phyloP scores from a whole-genome alignment of 2,113 vertebrate genomes.

The Cavia aperea region DNA sequence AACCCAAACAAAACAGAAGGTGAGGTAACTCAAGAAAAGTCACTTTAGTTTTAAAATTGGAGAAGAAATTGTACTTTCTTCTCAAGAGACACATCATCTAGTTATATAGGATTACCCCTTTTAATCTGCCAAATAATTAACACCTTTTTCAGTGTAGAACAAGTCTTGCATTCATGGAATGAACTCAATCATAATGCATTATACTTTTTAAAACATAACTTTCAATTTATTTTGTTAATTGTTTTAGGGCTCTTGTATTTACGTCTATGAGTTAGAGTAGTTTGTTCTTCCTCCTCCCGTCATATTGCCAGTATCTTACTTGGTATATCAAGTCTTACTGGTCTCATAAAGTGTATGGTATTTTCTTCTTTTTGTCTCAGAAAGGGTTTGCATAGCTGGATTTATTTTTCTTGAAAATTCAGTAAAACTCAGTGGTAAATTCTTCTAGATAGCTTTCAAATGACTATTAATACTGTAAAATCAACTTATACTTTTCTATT shows the following conservation, averaged over 20 bases:
- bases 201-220: not conserved
- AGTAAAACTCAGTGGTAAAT: not conserved
- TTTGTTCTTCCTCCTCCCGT: not conserved
- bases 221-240: not conserved
- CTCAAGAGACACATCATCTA: not conserved
- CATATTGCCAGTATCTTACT: not conserved
- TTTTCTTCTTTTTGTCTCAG: not conserved
- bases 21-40: not conserved
- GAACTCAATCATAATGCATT: not conserved
- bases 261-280: not conserved
- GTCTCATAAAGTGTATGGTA: not conserved
- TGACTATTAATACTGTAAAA: not conserved
- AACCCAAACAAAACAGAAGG: not conserved
- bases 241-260: not conserved
- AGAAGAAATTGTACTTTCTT: not conserved
- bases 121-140: conserved; percentile 6
- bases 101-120: not conserved
- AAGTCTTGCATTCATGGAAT: not conserved
- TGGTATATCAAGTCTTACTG: not conserved
- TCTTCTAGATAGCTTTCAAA: not conserved
- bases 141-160: not conserved
- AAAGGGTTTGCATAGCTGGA: not conserved
- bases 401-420: not conserved
- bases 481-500: not conserved
- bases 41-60: not conserved